These are phyloP conservation scores for Parnassius orleans DNA, from an alignment of 2,888 invertebrate species.

Conservation along the genomic window DNA sequence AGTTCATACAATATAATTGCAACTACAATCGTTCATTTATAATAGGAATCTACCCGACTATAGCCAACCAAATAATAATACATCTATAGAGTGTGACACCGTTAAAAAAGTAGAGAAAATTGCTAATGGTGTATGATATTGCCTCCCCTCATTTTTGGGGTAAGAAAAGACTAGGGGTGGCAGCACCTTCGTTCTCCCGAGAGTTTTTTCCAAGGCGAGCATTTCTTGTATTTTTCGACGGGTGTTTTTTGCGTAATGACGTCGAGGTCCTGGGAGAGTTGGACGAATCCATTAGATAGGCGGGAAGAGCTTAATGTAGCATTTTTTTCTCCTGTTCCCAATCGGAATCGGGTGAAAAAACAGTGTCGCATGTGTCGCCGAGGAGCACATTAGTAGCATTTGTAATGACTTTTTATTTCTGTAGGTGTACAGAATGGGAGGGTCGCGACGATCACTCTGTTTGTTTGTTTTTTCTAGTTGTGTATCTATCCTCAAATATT, in stretches of 20 bases:
- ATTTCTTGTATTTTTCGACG: conserved; percentile 54
- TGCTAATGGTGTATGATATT: conserved; percentile 83
- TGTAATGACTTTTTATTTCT: conserved; percentile 55
- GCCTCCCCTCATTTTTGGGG: conserved; percentile 77
- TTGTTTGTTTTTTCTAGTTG: not conserved
- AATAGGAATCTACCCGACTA: not conserved
- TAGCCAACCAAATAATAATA: conserved; percentile 41
- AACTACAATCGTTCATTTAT: not conserved
- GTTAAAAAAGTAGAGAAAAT: conserved; percentile 80
- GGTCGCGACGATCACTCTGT: not conserved
- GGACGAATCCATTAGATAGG: conserved; percentile 79
- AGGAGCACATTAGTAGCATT: conserved; percentile 56
- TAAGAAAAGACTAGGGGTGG: conserved; percentile 75
- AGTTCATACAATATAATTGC: not conserved
- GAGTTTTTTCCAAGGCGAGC: conserved; percentile 63
- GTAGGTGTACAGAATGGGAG: conserved; percentile 7
- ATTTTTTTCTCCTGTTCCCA: conserved; percentile 55
- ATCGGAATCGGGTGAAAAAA: conserved; percentile 59
- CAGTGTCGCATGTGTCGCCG: conserved; percentile 55
- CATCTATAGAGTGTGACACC: conserved; percentile 73
- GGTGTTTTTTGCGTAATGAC: conserved; percentile 75
- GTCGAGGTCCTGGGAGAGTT: conserved; percentile 75
- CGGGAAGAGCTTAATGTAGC: conserved; percentile 75
- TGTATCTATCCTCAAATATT: too few species aligned
- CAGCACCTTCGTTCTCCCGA: conserved; percentile 75